Base-by-base conservation (phyloP, 2,113 vertebrate species). In the Platysternon megacephalum region DNA sequence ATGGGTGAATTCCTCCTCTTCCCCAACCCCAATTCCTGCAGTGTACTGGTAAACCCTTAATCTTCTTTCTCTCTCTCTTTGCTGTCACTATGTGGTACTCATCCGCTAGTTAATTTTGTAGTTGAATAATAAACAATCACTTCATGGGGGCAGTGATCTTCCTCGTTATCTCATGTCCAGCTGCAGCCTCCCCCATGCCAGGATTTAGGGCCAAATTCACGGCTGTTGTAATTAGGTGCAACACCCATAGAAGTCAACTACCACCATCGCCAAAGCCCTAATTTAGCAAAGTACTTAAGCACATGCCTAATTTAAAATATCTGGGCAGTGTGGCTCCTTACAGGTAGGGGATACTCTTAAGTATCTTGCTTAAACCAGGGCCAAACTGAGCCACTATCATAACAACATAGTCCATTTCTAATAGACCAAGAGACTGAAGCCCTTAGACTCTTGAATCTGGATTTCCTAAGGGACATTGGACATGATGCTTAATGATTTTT, bases 351-450 rank as follows among this genome's bases (percentile, higher is more conserved):
- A 28, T 32, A 61, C 35, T 68, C 35, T 68, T n/a, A 68, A n/a
- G 16, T n/a, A 68, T 68, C 16, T n/a, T 68, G 61, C 61, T 68
- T 68, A 19, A 22, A 72, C n/a, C 3, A 46, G 24, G 2, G 1
- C 17, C 9, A 14, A 49, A 87, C 82, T 42, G 61, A 16, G 48
- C 22, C 29, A 61, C 44, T 48, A 61, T 14, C 11, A 61, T 21
- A 16, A 9, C 9, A 26, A n/a, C 4, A 6, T 76, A 13, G 46
- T 4, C 4, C 1, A 0, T 5, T 35, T 2, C 42, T 39, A 87
- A 42, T 1, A 72, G n/a, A n/a, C 35, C 19, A 72, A 72, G n/a
- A 29, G 58, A 49, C 6, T 82, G 7, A 93, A 85, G 26, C 7
- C 65, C n/a, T 82, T 24, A 19, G 4, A 35, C 9, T 91, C 90